These are phyloP conservation scores for Megaustenia siamemsis DNA, from an alignment of 2,888 invertebrate species.

Conservation along the genomic window DNA sequence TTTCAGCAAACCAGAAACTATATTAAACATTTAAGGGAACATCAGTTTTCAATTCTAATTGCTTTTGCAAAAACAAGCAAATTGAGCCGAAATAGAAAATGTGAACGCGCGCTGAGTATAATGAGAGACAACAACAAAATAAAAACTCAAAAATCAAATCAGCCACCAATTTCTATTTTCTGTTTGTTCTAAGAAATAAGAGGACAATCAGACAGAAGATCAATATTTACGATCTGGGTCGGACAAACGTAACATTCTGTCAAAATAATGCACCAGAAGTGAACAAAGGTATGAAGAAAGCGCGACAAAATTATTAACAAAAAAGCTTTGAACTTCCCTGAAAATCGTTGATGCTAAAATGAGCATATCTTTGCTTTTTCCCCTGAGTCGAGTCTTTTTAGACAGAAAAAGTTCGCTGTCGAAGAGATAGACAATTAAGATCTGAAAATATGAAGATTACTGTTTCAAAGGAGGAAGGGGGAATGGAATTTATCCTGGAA, in stretches of 20 bases:
- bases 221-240: too few relatives aligned
- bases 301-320: neutral
- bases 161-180: neutral
- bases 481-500: neutral
- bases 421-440: constrained; percentile 1
- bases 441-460: neutral
- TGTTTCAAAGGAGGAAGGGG: neutral
- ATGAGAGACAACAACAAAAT: neutral
- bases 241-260: too few relatives aligned
- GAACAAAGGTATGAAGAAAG: neutral
- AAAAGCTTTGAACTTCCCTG: neutral
- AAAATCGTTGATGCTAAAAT: neutral
- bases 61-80: too few relatives aligned
- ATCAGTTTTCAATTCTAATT: too few relatives aligned
- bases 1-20: too few relatives aligned
- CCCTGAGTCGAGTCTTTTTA: neutral
- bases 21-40: too few relatives aligned
- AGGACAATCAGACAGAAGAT: neutral
- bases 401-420: neutral
- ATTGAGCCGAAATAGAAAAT: too few relatives aligned
- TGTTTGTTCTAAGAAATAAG: neutral
- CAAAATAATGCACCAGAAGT: neutral
- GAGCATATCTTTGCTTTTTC: neutral
- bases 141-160: neutral
- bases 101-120: too few relatives aligned